Percentiles rank a stretch among this genome's conserved stretches.
These are phyloP conservation scores for Thinocorus orbignyianus DNA, from an alignment of 2,113 vertebrate genomes.

Conservation along the genomic window DNA sequence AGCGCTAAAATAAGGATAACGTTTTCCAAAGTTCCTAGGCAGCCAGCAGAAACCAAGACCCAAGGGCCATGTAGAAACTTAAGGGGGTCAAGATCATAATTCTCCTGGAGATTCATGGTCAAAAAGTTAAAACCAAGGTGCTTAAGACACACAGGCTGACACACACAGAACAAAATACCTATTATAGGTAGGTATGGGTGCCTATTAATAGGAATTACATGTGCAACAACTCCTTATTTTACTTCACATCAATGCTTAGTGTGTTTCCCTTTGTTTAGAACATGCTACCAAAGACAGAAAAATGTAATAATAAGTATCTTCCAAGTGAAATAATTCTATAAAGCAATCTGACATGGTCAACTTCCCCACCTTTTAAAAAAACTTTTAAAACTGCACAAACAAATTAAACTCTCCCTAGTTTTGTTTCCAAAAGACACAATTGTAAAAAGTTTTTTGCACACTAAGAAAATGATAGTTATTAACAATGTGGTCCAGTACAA, in stretches of 20 bases:
- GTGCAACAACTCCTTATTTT: not conserved
- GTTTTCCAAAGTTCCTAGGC: not conserved
- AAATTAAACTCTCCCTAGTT: not conserved
- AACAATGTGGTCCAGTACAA: not conserved
- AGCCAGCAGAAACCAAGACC: not conserved
- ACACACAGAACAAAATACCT: not conserved
- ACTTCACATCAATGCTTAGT: not conserved
- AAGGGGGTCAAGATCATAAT: not conserved
- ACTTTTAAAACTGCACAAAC: not conserved
- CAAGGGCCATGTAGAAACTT: not conserved
- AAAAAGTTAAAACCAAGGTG: not conserved
- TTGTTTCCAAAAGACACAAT: not conserved
- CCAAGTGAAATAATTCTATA: not conserved
- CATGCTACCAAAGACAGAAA: not conserved
- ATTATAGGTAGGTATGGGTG: too few species aligned
- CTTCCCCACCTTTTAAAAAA: not conserved
- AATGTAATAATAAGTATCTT: not conserved
- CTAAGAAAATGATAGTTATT: not conserved
- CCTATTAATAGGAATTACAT: not conserved
- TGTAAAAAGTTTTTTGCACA: not conserved
- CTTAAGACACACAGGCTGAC: not conserved
- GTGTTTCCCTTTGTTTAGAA: not conserved
- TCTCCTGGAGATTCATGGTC: too few species aligned
- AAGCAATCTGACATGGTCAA: not conserved
- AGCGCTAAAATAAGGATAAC: not conserved